Evolutionary conservation across 2,797 vertebrate species (phyloP), one percentile per base, ranked within the genome.

Genomic region (Myotis myotis): DNA sequence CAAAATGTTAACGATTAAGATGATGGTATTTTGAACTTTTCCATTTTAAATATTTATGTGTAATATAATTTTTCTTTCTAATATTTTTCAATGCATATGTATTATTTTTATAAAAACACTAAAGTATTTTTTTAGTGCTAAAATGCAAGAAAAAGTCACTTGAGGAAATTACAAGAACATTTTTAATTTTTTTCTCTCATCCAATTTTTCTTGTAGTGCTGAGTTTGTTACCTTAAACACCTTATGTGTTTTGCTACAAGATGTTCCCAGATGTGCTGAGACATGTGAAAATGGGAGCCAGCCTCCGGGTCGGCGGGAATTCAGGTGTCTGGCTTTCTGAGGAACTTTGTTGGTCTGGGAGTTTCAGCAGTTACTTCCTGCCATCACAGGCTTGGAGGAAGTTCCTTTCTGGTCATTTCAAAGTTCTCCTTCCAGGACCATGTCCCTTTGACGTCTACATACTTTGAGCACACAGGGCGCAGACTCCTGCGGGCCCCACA

Each of bases 21-120:
- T 71, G 76, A 83, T 33, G 25, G 51, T 8, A 95, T 80, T 84
- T 92, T 64, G 57, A 93, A 33, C 55, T 57, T 66, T 70, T 92
- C 79, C 15, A 75, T 87, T 95, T 76, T 79, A 57, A 3, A 4
- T 74, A 83, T 64, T 87, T 93, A 36, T 36, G 22, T 55, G 8
- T 38, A 60, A 20, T 82, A 36, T 47, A 57, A 47, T 57, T 76
- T 20, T 78, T 78, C 36, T 60, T 60, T 87, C 23, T 23, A 55
- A 19, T 22, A 2, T 72, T 60, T 68, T 90, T 79, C 55, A 83
- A 23, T 4, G 30, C 15, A 74, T 3, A 74, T 4, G 33, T 60
- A 53, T 51, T 60, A 72, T 62, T 82, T 96, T 68, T 75, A 68
- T 78, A 74, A 94, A 55, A 33, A 41, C 55, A 53, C 28, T 28